A percentile compares a stretch with the other conserved stretches of the same genome.
These are phyloP conservation scores for Drosophila merina DNA, from an alignment of 2,888 invertebrate genomes.

Conservation along the genomic window DNA sequence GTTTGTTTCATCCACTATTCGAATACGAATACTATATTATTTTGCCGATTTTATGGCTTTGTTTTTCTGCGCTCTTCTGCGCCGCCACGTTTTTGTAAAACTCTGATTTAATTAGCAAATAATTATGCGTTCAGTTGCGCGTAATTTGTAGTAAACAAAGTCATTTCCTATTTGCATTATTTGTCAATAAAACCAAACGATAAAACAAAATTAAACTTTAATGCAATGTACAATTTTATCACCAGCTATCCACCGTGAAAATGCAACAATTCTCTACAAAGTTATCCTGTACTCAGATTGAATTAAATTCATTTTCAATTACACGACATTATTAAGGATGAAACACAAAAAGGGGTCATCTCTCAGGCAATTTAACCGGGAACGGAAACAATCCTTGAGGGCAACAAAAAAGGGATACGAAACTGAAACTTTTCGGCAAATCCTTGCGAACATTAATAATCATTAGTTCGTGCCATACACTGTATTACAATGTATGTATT, in stretches of 20 bases:
- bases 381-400: constrained; percentile 11
- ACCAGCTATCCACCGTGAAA: too few relatives aligned
- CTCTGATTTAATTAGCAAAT: constrained; percentile 63
- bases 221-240: too few relatives aligned
- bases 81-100: constrained; percentile 33
- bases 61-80: too few relatives aligned
- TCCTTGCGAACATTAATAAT: constrained; percentile 73
- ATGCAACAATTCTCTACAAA: too few relatives aligned
- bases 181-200: constrained; percentile 11
- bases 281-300: background rate
- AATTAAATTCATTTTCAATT: constrained; percentile 58
- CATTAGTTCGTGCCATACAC: constrained; percentile 58
- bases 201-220: background rate
- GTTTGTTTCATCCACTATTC: constrained; percentile 11
- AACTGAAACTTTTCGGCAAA: constrained; percentile 56
- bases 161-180: constrained; percentile 41
- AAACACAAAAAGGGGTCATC: constrained; percentile 46
- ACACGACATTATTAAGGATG: constrained; percentile 38
- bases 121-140: constrained; percentile 52
- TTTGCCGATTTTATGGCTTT: constrained; percentile 11
- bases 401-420: constrained; percentile 17
- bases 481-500: constrained; percentile 11
- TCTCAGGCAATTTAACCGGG: constrained; percentile 51
- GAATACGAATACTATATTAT: background rate
- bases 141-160: constrained; percentile 44